Percentiles rank a stretch among this genome's conserved stretches.
Conservation (phyloP, 2,888 invertebrate genomes). For the Drosophila neotestacea region DNA sequence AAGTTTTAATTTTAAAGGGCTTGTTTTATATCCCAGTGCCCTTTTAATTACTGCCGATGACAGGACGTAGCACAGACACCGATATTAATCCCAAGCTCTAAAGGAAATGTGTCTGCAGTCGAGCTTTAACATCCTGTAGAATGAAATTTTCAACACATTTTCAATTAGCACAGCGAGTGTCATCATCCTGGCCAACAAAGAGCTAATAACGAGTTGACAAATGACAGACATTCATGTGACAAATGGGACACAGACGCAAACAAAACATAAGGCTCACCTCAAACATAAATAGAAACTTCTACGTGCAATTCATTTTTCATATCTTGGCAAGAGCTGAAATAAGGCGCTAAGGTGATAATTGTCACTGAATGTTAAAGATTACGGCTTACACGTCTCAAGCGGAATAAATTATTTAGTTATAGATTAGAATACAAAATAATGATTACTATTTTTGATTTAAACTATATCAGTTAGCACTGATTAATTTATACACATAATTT, state of each 20-base stretch:
- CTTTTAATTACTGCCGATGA: conserved; percentile 60
- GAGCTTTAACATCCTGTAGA: conserved; percentile 7
- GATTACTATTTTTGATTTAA: too few species aligned
- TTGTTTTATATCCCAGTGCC: conserved; percentile 19
- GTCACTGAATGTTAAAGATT: too few species aligned
- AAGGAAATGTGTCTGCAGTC: conserved; percentile 13
- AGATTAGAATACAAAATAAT: too few species aligned
- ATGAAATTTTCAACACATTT: conserved; percentile 57
- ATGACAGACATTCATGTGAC: conserved; percentile 28
- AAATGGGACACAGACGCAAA: conserved; percentile 15
- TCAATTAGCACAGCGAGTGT: conserved; percentile 60
- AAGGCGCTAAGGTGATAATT: background rate
- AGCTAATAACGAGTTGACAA: conserved; percentile 65
- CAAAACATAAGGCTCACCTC: background rate
- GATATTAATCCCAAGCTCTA: conserved; percentile 23
- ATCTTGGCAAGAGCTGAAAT: background rate
- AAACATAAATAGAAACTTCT: background rate
- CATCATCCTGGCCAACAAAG: conserved; percentile 14
- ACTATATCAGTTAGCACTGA: too few species aligned
- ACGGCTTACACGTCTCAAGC: too few species aligned
- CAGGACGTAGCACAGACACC: conserved; percentile 26
- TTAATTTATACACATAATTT: too few species aligned
- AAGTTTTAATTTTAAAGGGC: background rate
- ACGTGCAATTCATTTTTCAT: background rate
- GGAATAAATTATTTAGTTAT: too few species aligned